Evolutionary conservation across 2,888 invertebrate genomes (phyloP), one percentile per base, ranked within the genome.

Genomic region (Ectemnius lituratus): DNA sequence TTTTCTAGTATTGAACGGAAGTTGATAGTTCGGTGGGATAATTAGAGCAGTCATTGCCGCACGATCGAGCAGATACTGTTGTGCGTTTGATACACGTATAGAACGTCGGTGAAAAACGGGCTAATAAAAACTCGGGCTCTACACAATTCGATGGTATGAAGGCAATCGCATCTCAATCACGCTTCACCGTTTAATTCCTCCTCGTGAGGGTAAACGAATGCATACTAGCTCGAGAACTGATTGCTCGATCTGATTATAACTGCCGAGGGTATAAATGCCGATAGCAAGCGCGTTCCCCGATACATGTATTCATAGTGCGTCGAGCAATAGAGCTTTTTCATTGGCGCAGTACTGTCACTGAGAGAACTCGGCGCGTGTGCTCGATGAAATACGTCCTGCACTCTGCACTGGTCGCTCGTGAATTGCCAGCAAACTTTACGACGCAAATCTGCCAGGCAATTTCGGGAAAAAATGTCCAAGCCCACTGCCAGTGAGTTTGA

Each of bases 231-330:
- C 37, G 37, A 37, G 37, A 58, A 62, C 67, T 62, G 68, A 68
- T 75, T 68, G 73, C 64, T 68, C 58, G 28, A 60, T 62, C 64
- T 65, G 75, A 75, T 75, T 73, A 73, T 37, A 37, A 27, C 75
- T 59, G 28, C 64, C 61, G 65, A 49, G 61, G 68, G 73, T 60
- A 74, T 52, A 11, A 23, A 14, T 52, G 8, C 45, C 46, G 20
- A 56, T 45, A 59, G 47, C 37, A 28, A 14, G 11, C 27, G 11
- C 20, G 14, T 56, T 45, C 37, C 37, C 37, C 37, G 37, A 11
- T 37, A 37, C 11, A 37, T 37, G 37, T 37, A 37, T 37, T 37
- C 37, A 37, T 37, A 37, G 37, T 37, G 37, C 37, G 37, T 37
- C 37, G 8, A 4, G 37, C 37, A 11, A 37, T 37, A 11, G 0